Evolutionary conservation across 2,113 vertebrate genomes (phyloP).

Genomic region (Gobiocypris rarus): DNA sequence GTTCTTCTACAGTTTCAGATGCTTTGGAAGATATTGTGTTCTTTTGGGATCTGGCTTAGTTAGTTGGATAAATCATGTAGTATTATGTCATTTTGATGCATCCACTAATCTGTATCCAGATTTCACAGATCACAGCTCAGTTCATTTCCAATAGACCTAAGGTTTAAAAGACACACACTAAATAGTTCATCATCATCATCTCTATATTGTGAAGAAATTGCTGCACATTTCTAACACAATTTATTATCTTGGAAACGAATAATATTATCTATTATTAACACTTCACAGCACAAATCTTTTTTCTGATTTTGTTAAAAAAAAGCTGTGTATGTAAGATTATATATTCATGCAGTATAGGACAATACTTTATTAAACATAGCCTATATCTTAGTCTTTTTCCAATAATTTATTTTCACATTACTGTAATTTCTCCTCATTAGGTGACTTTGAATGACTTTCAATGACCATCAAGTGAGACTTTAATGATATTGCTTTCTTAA

Average conservation of each 20-base stretch:
- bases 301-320: background rate
- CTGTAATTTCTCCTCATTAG: background rate
- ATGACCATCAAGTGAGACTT: no score
- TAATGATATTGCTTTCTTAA: no score
- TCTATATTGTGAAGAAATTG: background rate
- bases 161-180: background rate
- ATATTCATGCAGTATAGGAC: background rate
- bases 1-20: background rate
- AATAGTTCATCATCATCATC: background rate
- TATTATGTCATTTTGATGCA: background rate
- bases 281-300: background rate
- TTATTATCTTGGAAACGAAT: background rate
- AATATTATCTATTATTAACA: background rate
- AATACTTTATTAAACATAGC: background rate
- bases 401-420: background rate
- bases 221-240: background rate
- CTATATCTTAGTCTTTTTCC: background rate
- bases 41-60: conserved; percentile 13
- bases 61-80: background rate
- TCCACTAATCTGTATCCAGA: conserved; percentile 28
- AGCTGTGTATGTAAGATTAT: background rate
- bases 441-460: background rate
- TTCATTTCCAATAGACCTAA: background rate
- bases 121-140: conserved; percentile 14
- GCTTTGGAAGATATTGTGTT: background rate